Evolutionary conservation across 2,797 vertebrate genomes (phyloP).

Genomic region (Sparus aurata): DNA sequence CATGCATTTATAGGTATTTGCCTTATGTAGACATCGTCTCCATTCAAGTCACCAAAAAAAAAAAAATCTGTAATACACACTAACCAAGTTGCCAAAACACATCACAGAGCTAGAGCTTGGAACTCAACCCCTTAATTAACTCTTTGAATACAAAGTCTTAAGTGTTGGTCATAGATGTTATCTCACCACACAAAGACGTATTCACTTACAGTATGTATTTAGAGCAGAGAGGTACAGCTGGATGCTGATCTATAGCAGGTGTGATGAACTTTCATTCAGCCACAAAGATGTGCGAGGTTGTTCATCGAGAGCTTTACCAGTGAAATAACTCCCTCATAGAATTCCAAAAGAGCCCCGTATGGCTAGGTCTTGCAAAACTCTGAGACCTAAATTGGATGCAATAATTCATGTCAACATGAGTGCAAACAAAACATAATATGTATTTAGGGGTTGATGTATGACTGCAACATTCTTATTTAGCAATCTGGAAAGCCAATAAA

Average conservation of each 20-base stretch:
- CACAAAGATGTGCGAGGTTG: conserved; percentile 34
- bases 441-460: conserved; percentile 65
- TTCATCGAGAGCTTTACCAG: conserved; percentile 44
- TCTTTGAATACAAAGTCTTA: not conserved
- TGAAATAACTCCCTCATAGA: conserved; percentile 42
- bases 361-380: conserved; percentile 54
- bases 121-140: not conserved
- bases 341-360: conserved; percentile 51
- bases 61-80: not conserved
- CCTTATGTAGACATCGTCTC: too few species aligned
- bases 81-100: not conserved
- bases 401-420: conserved; percentile 64
- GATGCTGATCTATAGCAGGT: conserved; percentile 57
- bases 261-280: conserved; percentile 32
- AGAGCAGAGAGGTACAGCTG: conserved; percentile 35
- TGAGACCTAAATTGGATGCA: conserved; percentile 53
- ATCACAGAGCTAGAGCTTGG: not conserved
- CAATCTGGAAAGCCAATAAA: conserved; percentile 63
- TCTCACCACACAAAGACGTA: not conserved
- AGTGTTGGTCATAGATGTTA: not conserved
- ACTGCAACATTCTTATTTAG: conserved; percentile 59
- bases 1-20: too few species aligned
- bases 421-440: conserved; percentile 53
- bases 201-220: not conserved
- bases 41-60: not conserved